Evolutionary conservation across 2,113 vertebrate genomes (phyloP).

Genomic region (Xyrauchen texanus): DNA sequence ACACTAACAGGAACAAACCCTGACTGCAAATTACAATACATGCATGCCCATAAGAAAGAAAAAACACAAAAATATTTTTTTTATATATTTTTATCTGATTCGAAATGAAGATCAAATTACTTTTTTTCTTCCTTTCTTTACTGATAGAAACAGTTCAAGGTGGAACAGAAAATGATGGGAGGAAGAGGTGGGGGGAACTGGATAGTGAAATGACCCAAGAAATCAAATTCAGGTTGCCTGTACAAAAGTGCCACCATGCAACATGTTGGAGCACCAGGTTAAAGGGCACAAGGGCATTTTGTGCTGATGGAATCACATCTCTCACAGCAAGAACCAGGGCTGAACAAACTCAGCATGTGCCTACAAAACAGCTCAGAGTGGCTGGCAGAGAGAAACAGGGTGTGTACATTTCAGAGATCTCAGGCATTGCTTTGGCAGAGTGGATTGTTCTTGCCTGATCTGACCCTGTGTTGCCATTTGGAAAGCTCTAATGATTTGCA

Average conservation of each 20-base stretch:
- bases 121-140: background rate
- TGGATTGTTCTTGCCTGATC: background rate
- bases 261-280: slow-evolving; percentile 4
- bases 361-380: slow-evolving; percentile 32
- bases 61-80: background rate
- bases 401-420: slow-evolving; percentile 1
- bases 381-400: slow-evolving; percentile 22
- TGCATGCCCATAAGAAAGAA: too few relatives aligned
- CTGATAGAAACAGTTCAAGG: too few relatives aligned
- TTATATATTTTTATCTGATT: background rate
- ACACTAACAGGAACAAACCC: slow-evolving; percentile 7
- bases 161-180: too few relatives aligned
- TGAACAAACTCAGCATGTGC: slow-evolving; percentile 44
- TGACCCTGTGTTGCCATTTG: background rate
- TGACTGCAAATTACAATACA: background rate
- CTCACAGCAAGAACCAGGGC: slow-evolving; percentile 45
- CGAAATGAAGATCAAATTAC: background rate
- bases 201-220: too few relatives aligned
- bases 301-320: slow-evolving; percentile 38
- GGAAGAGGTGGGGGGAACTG: too few relatives aligned
- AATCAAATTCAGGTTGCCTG: too few relatives aligned
- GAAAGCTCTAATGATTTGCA: background rate
- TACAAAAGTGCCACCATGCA: too few relatives aligned
- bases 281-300: slow-evolving; percentile 39
- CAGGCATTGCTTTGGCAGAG: background rate